Percentiles rank a stretch among this genome's conserved stretches.
Conservation (phyloP, 2,113 vertebrate species). For the Oceanites oceanicus region DNA sequence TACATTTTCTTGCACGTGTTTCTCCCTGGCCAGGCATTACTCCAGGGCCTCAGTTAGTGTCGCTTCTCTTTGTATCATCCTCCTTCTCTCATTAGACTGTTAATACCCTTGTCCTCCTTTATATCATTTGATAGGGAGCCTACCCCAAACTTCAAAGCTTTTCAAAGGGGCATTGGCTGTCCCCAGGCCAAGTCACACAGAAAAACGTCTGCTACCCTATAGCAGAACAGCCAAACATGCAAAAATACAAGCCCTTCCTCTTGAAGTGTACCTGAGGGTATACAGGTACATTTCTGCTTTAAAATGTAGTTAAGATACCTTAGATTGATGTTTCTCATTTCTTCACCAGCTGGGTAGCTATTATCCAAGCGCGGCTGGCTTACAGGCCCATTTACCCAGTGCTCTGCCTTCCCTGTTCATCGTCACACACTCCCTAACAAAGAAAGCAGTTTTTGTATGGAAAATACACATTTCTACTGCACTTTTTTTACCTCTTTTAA, state of each 20-base stretch:
- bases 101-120: background rate
- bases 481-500: background rate
- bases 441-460: background rate
- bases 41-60: background rate
- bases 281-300: background rate
- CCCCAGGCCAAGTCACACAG: background rate
- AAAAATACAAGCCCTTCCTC: background rate
- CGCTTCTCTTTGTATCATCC: rapidly evolving
- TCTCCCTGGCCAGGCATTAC: background rate
- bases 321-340: constrained; percentile 4
- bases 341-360: background rate
- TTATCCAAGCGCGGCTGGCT: background rate
- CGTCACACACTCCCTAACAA: background rate
- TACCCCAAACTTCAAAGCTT: background rate
- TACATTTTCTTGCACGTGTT: background rate
- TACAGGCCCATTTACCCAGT: background rate
- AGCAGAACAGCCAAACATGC: background rate
- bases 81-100: background rate
- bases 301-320: constrained; percentile 1
- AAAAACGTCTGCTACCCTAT: background rate
- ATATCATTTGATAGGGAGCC: background rate
- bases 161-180: background rate
- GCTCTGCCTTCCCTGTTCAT: background rate
- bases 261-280: background rate
- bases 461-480: background rate